Evolutionary conservation across 37 sponge, comb jelly and placozoan species (phyloP), one percentile per base, ranked within the genome.

Genomic region (Cliona cf. orientalis): DNA sequence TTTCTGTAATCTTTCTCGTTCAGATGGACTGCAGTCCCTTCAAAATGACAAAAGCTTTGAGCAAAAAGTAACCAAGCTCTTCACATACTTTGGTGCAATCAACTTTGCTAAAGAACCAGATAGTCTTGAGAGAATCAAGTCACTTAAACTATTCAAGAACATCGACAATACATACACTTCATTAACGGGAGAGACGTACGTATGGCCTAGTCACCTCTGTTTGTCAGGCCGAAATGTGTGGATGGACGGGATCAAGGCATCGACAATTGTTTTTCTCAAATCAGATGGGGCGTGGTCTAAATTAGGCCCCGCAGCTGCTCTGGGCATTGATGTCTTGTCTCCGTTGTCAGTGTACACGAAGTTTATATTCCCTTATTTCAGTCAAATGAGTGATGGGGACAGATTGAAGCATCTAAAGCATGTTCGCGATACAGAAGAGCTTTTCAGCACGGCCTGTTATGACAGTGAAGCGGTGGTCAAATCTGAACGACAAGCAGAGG

Each of bases 71-170:
- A 9, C 9, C 22, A 41, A 21, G 42, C 22, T 69, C 44, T 42
- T 69, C 29, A 38, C 9, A 12, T 69, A 69, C 44, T 29, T 69
- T 34, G 28, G 22, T 22, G 17, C 21, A 11, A 69, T 69, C 28
- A 23, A 69, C n/a, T 69, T 69, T 39, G 22, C 44, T 19, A 4
- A 42, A 21, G 71, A 69, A 21, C 39, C 22, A 4, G 17, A 14
- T 17, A 69, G 44, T 44, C 71, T 69, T 22, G 4, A 22, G 1
- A 69, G 29, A 41, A 2, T 69, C 43, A 69, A 69, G 42, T 42
- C 12, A 2, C 43, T 86, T 5, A 80, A 80, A 62, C 22, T 86
- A 5, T 86, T 79, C 55, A 38, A 42, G n/a, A 26, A 41, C 71
- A 69, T 69, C 26, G 28, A 61, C 28, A 4, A 69, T 42, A 39